These are phyloP conservation scores for Columba livia DNA, from an alignment of 2,113 vertebrate genomes.

Conservation along the genomic window DNA sequence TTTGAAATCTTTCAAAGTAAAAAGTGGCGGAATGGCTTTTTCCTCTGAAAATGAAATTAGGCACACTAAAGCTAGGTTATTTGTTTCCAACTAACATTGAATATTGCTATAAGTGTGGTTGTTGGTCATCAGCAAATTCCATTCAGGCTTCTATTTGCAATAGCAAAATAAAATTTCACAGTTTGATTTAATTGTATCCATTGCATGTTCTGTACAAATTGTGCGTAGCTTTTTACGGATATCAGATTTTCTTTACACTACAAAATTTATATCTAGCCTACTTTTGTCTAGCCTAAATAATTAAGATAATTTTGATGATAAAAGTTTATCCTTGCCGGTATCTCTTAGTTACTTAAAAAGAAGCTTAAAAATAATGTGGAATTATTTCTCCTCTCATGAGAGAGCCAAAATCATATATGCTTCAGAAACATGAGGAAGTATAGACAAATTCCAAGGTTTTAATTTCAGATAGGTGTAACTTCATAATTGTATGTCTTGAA, in stretches of 20 bases:
- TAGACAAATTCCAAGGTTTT: neutral
- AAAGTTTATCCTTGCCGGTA: neutral
- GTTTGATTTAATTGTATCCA: neutral
- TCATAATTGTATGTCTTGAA: neutral
- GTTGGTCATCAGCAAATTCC: neutral
- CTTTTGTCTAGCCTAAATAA: neutral
- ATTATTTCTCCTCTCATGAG: neutral
- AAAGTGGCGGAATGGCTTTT: constrained; percentile 40
- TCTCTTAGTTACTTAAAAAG: neutral
- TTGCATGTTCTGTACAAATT: neutral
- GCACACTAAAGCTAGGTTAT: neutral
- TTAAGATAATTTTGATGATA: neutral
- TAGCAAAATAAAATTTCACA: neutral
- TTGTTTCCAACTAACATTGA: neutral
- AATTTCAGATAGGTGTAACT: neutral
- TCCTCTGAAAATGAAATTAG: constrained; percentile 19
- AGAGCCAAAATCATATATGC: neutral
- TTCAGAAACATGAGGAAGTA: neutral
- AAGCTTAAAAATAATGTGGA: neutral
- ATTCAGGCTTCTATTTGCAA: neutral
- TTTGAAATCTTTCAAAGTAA: constrained; percentile 53
- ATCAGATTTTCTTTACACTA: neutral
- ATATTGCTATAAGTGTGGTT: neutral
- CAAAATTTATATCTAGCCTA: neutral
- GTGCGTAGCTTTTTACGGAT: neutral